Evolutionary conservation across 2,113 vertebrate species (phyloP).

Genomic region (Ranitomeya imitator): DNA sequence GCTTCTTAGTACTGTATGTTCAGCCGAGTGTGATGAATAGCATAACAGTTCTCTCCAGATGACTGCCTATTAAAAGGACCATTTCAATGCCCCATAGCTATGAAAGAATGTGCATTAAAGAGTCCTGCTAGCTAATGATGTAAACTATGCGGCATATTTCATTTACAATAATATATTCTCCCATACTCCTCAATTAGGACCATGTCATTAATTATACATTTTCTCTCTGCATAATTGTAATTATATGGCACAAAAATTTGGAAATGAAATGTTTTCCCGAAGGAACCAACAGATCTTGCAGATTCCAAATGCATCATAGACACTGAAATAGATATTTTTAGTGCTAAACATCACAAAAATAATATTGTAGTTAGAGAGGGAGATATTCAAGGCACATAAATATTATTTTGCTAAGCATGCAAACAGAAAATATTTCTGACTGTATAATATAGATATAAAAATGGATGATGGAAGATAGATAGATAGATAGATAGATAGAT

Average conservation of each 20-base stretch:
- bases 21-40: slow-evolving; percentile 32
- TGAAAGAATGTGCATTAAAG: slow-evolving; percentile 16
- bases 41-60: slow-evolving; percentile 35
- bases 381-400: neutral
- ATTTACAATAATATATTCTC: slow-evolving; percentile 44
- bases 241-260: slow-evolving; percentile 66
- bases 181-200: slow-evolving; percentile 57
- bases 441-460: too few species aligned
- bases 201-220: slow-evolving; percentile 68
- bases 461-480: too few species aligned
- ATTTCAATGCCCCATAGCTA: slow-evolving; percentile 43
- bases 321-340: slow-evolving; percentile 11
- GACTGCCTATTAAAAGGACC: slow-evolving; percentile 38
- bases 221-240: slow-evolving; percentile 62
- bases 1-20: slow-evolving; percentile 6
- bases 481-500: too few species aligned
- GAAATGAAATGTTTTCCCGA: slow-evolving; percentile 57
- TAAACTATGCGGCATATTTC: slow-evolving; percentile 30
- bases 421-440: neutral
- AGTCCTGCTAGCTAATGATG: slow-evolving; percentile 40
- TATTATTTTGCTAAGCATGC: neutral
- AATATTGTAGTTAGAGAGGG: neutral
- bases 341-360: neutral
- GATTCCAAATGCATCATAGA: slow-evolving; percentile 26
- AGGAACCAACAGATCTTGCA: slow-evolving; percentile 28